These are phyloP conservation scores for Cynoglossus semilaevis DNA, from an alignment of 2,113 vertebrate species.

Conservation along the genomic window DNA sequence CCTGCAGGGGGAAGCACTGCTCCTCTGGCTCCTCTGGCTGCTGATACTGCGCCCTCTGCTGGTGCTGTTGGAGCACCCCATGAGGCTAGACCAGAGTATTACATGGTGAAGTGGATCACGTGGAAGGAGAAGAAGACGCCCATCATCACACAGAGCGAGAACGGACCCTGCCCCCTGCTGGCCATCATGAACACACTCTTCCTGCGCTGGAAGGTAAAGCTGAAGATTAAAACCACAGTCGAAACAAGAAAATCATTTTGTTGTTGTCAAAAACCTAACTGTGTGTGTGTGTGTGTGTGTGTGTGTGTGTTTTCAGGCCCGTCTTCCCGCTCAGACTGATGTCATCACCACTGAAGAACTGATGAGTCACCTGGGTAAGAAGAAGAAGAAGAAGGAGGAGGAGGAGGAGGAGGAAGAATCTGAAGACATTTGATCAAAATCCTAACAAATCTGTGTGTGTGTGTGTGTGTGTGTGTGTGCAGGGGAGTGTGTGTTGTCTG, in stretches of 20 bases:
- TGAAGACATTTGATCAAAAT: too few relatives aligned
- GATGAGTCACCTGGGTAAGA: constrained; percentile 90
- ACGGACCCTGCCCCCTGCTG: constrained; percentile 91
- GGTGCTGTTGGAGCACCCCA: neutral
- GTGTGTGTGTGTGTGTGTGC: constrained; percentile 10
- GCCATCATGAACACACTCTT: constrained; percentile 93
- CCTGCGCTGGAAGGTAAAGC: constrained; percentile 87
- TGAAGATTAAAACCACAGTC: neutral
- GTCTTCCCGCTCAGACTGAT: constrained; percentile 87
- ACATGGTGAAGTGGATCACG: constrained; percentile 92
- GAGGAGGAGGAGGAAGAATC: too few relatives aligned
- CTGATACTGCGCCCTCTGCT: neutral
- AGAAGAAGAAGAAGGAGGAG: too few relatives aligned
- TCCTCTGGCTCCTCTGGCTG: neutral
- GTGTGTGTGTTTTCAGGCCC: constrained; percentile 75
- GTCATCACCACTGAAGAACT: constrained; percentile 88
- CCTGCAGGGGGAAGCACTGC: constrained; percentile 35
- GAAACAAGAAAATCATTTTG: too few relatives aligned
- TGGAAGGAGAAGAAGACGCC: constrained; percentile 91
- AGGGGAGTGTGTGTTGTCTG: constrained; percentile 91
- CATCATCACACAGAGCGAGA: constrained; percentile 86
- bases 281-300: neutral
- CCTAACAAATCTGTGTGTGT: neutral
- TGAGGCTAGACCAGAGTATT: constrained; percentile 66
- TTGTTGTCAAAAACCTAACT: too few relatives aligned